Evolutionary conservation across 2,888 invertebrate genomes (phyloP).

Genomic region (Lepidochrysops patricia): DNA sequence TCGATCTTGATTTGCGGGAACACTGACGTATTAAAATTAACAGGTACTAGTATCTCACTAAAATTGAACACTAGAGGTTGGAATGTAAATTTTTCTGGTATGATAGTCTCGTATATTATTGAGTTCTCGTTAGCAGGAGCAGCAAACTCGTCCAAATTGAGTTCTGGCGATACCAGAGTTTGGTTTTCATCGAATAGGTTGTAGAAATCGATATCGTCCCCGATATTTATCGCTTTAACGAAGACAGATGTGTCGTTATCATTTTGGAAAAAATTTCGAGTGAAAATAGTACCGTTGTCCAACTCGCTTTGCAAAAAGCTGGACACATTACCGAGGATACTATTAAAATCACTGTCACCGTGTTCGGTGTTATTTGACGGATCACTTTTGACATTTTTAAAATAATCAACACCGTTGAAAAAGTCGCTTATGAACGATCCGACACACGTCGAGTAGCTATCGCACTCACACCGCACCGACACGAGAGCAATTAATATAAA

Average conservation of each 20-base stretch:
- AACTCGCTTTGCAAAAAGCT: conserved; percentile 37
- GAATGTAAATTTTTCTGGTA: not conserved
- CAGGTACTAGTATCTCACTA: not conserved
- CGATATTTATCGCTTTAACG: conserved; percentile 39
- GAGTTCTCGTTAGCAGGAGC: not conserved
- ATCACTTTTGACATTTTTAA: conserved; percentile 13
- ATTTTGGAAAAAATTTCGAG: conserved; percentile 27
- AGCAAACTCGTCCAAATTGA: not conserved
- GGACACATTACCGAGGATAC: conserved; percentile 35
- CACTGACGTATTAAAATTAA: conserved; percentile 5
- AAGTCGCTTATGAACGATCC: conserved; percentile 34
- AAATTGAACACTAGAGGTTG: conserved; percentile 4
- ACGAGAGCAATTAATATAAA: conserved; percentile 29
- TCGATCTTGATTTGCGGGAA: conserved; percentile 9
- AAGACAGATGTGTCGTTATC: conserved; percentile 40
- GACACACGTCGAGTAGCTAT: conserved; percentile 37
- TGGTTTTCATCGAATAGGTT: not conserved
- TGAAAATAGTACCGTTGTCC: conserved; percentile 26
- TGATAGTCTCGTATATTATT: not conserved
- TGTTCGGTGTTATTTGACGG: conserved; percentile 15
- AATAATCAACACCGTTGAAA: conserved; percentile 27
- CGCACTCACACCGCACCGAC: conserved; percentile 40
- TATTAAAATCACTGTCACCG: conserved; percentile 28
- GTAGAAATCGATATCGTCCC: conserved; percentile 20
- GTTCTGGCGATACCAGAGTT: not conserved